phyloP scores from a whole-genome alignment of 2,113 vertebrate species.

The Noturus placidus region DNA sequence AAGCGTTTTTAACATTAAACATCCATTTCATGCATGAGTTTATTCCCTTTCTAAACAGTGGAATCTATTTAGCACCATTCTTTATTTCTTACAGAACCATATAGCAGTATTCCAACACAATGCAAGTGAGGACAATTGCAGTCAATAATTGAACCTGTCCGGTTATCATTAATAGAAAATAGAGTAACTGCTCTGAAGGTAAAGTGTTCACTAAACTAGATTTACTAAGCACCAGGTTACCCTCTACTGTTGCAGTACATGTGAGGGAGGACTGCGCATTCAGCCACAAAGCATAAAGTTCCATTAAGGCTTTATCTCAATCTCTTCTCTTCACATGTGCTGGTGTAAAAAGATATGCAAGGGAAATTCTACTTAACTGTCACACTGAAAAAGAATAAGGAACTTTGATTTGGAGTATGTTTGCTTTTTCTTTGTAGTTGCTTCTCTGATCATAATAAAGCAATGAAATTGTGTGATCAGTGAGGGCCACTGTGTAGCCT shows the following conservation, averaged over 20 bases:
- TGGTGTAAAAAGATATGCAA: not conserved
- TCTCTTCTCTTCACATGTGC: not conserved
- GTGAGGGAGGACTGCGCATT: not conserved
- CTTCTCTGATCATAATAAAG: not conserved
- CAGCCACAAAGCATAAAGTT: slow-evolving; percentile 32
- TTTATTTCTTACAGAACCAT: slow-evolving; percentile 5
- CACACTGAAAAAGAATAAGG: not conserved
- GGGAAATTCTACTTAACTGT: not conserved
- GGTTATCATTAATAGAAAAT: not conserved
- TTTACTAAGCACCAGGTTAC: not conserved
- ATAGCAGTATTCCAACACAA: not conserved
- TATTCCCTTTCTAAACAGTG: slow-evolving; percentile 12
- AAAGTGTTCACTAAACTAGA: slow-evolving; percentile 5
- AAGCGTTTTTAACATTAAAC: slow-evolving; percentile 17
- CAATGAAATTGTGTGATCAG: not conserved
- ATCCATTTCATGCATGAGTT: slow-evolving; percentile 29
- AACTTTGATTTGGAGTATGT: not conserved
- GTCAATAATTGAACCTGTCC: not conserved
- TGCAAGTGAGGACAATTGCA: slow-evolving; percentile 2
- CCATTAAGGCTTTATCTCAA: slow-evolving; percentile 47
- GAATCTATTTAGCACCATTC: slow-evolving; percentile 32
- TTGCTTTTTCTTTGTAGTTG: not conserved
- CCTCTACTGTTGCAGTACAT: slow-evolving; percentile 28
- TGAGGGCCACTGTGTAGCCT: not conserved
- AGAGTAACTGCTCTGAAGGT: not conserved